Evolutionary conservation across 2,888 invertebrate species (phyloP).

Genomic region (Seira sanloemensis): DNA sequence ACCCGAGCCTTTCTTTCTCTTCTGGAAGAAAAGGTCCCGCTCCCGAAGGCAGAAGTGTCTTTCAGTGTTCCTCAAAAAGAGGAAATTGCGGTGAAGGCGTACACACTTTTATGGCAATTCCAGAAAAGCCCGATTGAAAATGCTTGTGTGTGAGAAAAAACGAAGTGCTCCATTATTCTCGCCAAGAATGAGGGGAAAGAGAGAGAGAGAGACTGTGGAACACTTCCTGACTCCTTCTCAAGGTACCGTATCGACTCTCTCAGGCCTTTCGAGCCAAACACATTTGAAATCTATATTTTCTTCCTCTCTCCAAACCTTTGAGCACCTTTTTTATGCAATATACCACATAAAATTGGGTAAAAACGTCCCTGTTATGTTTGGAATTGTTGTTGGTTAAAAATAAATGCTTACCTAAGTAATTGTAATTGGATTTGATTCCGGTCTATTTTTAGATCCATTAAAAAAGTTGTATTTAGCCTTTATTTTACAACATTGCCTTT

Average conservation of each 20-base stretch:
- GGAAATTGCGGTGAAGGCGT: slow-evolving; percentile 8
- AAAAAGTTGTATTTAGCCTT: no score
- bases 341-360: no score
- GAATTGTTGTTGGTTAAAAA: no score
- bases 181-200: no score
- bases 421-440: no score
- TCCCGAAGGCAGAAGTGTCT: slow-evolving; percentile 10
- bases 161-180: not conserved
- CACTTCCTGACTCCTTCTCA: not conserved
- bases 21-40: slow-evolving; percentile 9
- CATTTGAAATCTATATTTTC: not conserved
- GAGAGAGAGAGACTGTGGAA: not conserved
- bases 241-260: no score
- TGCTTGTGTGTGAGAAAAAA: not conserved
- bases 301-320: not conserved
- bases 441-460: no score
- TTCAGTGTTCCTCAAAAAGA: not conserved
- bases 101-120: slow-evolving; percentile 2
- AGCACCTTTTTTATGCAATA: no score
- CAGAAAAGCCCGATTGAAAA: not conserved
- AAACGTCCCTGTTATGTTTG: no score
- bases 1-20: not conserved
- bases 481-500: no score
- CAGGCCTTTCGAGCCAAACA: not conserved
- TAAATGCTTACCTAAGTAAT: no score